Conservation (phyloP, 2,888 invertebrate genomes). For the Trissolcus japonicus region DNA sequence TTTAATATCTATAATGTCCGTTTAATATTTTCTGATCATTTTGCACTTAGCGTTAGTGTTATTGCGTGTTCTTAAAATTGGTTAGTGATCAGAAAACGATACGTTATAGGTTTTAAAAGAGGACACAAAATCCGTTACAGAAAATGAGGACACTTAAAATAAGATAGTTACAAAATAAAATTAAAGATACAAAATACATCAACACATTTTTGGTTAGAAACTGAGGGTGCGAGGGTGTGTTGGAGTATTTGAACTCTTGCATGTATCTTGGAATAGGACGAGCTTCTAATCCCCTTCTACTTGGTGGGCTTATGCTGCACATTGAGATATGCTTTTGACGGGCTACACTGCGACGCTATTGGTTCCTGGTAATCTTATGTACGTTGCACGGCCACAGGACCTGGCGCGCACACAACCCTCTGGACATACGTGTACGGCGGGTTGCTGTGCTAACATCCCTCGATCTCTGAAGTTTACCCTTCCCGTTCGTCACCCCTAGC, state of each 20-base stretch:
- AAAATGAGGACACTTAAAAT: too few species aligned
- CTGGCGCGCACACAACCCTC: constrained; percentile 58
- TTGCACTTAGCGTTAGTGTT: too few species aligned
- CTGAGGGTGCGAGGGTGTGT: constrained; percentile 11
- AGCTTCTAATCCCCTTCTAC: constrained; percentile 74
- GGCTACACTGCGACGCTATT: constrained; percentile 71
- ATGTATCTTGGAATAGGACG: constrained; percentile 68
- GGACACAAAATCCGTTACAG: too few species aligned
- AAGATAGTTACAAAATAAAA: too few species aligned
- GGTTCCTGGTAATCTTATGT: constrained; percentile 73
- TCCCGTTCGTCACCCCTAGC: constrained; percentile 41
- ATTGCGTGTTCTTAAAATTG: too few species aligned
- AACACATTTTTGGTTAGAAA: constrained; percentile 48
- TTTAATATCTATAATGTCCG: too few species aligned
- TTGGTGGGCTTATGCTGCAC: constrained; percentile 70
- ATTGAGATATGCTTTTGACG: constrained; percentile 74
- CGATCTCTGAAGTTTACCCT: constrained; percentile 14
- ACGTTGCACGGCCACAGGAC: constrained; percentile 75
- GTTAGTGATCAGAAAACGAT: too few species aligned
- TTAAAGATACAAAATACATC: too few species aligned
- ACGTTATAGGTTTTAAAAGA: too few species aligned
- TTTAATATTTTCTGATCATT: too few species aligned
- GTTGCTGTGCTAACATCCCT: constrained; percentile 50
- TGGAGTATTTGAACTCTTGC: constrained; percentile 38
- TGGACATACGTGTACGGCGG: constrained; percentile 65